Base-by-base conservation (phyloP, 1,140 invertebrate species). In the Drosophila navojoa region DNA sequence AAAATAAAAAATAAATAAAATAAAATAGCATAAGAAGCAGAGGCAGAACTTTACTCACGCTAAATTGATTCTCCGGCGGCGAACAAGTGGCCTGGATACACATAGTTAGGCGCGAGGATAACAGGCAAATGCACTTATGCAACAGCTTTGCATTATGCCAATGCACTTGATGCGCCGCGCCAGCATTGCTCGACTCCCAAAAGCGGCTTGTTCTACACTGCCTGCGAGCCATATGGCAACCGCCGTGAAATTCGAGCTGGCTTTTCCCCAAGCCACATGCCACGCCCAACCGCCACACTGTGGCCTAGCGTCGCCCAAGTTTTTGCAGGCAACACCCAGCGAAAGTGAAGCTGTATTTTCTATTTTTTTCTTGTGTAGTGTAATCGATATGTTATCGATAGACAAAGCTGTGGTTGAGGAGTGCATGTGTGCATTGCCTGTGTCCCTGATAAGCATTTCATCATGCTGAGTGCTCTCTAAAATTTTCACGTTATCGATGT, bases 81-180 rank as follows among this genome's bases (percentile, higher is more conserved):
- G 15, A 15, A 16, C 42, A 16, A 45, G 15, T 19, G n/a, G 7
- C 15, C 29, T 25, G 29, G 29, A n/a, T 38, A 73, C 69, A 38
- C 35, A 38, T 38, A 11, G 35, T 38, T 38, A 76, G 71, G 68
- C 57, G 62, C 52, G 69, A 76, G 66, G 66, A 77, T 87, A 79
- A 79, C 79, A 87, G 79, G 79, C 84, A 87, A 87, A 87, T 87
- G 79, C 84, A 87, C 82, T 87, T 87, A 79, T 87, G 84, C 79
- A 87, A 81, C 76, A 71, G 63, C 70, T 59, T 68, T 72, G 55
- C 63, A 72, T 68, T 72, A 72, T 72, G 67, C 59, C 55, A 67
- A 54, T 72, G 53, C 55, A 68, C 55, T 72, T 68, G 32, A 53
- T 49, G 45, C 16, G 38, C 47, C 10, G 60, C 32, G 6, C 35